phyloP scores from a whole-genome alignment of 2,888 invertebrate genomes.

The Tridacna gigas region DNA sequence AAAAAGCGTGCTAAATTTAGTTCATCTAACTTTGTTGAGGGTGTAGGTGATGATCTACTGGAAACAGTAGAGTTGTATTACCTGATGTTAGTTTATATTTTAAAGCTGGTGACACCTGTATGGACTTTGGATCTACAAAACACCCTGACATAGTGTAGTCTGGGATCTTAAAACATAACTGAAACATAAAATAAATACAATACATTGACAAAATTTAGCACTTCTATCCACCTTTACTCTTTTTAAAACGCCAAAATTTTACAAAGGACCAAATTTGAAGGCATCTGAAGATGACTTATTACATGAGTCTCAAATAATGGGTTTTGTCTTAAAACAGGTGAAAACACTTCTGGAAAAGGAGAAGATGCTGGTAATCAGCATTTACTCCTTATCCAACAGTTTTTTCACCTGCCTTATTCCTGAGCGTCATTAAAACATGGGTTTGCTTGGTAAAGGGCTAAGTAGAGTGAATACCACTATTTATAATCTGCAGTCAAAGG shows the following conservation, averaged over 20 bases:
- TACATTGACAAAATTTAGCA: background rate
- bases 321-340: no score
- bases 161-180: slow-evolving; percentile 80
- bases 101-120: slow-evolving; percentile 77
- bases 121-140: slow-evolving; percentile 79
- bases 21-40: no score
- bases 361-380: background rate
- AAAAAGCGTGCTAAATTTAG: no score
- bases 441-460: background rate
- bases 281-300: background rate
- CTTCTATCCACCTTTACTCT: background rate
- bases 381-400: background rate
- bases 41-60: background rate
- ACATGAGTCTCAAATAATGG: no score
- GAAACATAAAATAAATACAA: slow-evolving; percentile 59
- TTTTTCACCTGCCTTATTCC: background rate
- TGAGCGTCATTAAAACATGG: background rate
- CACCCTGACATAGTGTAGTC: slow-evolving; percentile 81
- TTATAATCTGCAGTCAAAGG: no score
- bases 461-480: no score
- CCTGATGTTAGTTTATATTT: slow-evolving; percentile 80
- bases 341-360: background rate
- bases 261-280: background rate
- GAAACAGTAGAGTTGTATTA: slow-evolving; percentile 43
- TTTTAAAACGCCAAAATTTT: background rate